A percentile compares a stretch with the other conserved stretches of the same genome.
Conservation (phyloP, 2,113 vertebrate species). For the Burhinus oedicnemus region DNA sequence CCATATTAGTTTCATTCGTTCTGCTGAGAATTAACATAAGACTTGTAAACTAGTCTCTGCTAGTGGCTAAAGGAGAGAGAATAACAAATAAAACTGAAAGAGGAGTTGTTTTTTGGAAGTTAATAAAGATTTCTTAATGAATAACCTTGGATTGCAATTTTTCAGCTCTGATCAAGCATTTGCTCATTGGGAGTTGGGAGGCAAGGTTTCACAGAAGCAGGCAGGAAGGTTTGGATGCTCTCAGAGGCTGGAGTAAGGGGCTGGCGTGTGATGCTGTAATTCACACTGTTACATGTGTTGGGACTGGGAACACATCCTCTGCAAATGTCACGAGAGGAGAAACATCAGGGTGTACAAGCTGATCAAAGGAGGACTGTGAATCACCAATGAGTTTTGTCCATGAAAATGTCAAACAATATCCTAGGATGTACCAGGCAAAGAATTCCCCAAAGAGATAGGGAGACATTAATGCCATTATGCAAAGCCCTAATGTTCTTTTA, state of each 20-base stretch:
- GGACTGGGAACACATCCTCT: constrained; percentile 21
- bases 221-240: not conserved
- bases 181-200: not conserved
- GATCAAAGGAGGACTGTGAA: constrained; percentile 47
- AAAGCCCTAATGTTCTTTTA: not conserved
- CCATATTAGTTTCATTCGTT: constrained; percentile 10
- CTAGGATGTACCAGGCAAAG: not conserved
- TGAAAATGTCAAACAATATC: constrained; percentile 45
- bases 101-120: not conserved
- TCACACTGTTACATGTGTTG: not conserved
- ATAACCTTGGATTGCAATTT: not conserved
- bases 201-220: not conserved
- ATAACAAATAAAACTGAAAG: not conserved
- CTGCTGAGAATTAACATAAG: not conserved
- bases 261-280: not conserved
- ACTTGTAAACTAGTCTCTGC: not conserved
- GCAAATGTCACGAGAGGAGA: constrained; percentile 33
- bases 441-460: not conserved
- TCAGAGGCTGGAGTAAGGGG: not conserved
- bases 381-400: constrained; percentile 33
- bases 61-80: not conserved
- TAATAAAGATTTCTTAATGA: not conserved
- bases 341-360: constrained; percentile 27
- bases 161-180: not conserved
- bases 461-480: not conserved